Base-by-base conservation (phyloP, 1,140 invertebrate genomes). In the Drosophila nebulosa region DNA sequence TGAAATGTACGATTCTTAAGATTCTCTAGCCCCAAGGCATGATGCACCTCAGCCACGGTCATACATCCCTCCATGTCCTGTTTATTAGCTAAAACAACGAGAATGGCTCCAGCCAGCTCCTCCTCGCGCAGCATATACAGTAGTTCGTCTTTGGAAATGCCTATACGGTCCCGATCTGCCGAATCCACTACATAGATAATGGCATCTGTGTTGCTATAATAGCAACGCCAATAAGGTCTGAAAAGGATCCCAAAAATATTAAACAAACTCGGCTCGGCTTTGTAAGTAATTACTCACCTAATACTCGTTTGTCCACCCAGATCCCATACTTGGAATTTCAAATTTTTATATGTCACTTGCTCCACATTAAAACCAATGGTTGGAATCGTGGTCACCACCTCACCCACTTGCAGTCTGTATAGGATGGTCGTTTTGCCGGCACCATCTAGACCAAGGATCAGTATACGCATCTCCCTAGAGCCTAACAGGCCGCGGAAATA, bases 171-270 rank as follows among this genome's bases (percentile, higher is more conserved):
- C 92, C 96, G 95, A 92, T 99, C 99, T 72, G 98, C 98, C 59
- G 98, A 99, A 92, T 99, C 99, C 42, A 99, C 98, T 36, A 99
- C 99, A 93, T 99, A 99, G 88, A 99, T 99, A 90, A 99, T 99
- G 86, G 99, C 99, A 94, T 99, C 99, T 91, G 99, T 99, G 92
- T 99, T 99, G 59, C 98, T 98, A 92, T 99, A 99, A 92, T 99
- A 99, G 94, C 99, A 99, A 92, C 99, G 94, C 99, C 99, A 99
- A 91, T 99, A 99, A 12, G 99, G 99, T 93, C 98, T 86, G 39
- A 0, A 73, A 69, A 3, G 61, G 39, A 21, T 36, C 21, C 24
- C 7, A 9, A n/a, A 64, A 12, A 12, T 16, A n/a, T 22, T 6
- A 18, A 14, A 22, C 7, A 5, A 10, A 30, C 16, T n/a, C 16